Evolutionary conservation across 2,113 vertebrate genomes (phyloP), one percentile per base, ranked within the genome.

Genomic region (Fukomys damarensis): DNA sequence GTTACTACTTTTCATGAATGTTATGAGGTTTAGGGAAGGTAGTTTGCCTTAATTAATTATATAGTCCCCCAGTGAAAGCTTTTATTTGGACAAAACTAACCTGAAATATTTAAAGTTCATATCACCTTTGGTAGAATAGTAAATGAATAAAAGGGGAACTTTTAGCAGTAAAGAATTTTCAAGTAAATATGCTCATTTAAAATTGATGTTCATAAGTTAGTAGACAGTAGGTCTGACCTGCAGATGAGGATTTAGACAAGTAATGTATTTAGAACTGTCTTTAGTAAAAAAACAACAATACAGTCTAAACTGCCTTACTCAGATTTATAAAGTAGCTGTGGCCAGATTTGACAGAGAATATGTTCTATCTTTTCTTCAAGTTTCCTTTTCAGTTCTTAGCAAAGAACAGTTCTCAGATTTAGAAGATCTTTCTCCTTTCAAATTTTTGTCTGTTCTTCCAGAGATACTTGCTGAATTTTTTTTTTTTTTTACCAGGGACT

Each of bases 351-450:
- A 83, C 11, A 32, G 86, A 93, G 61, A 83, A 70, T 61, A 56
- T 12, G 8, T 30, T 94, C 30, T 49, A 0, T 56, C 80, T 84
- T 86, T 59, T 35, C 49, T 35, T 82, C 49, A 74, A 41, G 11
- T 89, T 97, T 89, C 32, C 58, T n/a, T 89, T 86, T 77, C 61
- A 56, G 61, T 74, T 96, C 96, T 95, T 74, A 88, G 22, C 59
- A 87, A 80, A 85, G 19, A 90, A 3, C 16, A 83, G 19, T 74
- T 95, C 54, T 81, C 49, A 85, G 58, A 94, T 83, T 9, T 65
- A 66, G n/a, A 77, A 38, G 76, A 96, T 43, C 22, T 46, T 46
- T 76, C 13, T 89, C 3, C 22, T 95, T 94, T 91, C 17, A 94
- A 49, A 79, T 74, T 59, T 14, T 66, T 20, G 26, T 92, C 43